Percentiles rank a stretch among this genome's conserved stretches.
Evolutionary conservation across 2,113 vertebrate genomes (phyloP).

Genomic region (Campylomormyrus numenius): DNA sequence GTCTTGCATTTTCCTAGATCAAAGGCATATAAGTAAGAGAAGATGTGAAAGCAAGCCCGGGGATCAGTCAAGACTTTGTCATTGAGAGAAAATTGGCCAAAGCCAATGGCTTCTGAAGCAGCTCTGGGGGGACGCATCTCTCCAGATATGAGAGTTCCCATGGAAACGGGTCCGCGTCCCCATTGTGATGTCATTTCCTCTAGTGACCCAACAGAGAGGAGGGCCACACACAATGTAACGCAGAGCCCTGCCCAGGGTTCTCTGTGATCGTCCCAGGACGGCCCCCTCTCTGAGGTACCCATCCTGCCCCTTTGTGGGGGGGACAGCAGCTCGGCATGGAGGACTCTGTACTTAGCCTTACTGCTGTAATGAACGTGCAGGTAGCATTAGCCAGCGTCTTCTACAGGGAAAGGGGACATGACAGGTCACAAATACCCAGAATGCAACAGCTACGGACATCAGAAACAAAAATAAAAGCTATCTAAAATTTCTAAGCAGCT

Average conservation of each 20-base stretch:
- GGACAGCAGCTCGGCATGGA: background rate
- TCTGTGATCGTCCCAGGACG: background rate
- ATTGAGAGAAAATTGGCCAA: constrained; percentile 39
- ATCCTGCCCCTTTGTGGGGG: background rate
- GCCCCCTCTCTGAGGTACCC: background rate
- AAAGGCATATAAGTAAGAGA: constrained; percentile 47
- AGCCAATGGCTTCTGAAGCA: constrained; percentile 39
- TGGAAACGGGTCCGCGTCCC: background rate
- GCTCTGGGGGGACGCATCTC: background rate
- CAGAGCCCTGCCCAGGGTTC: background rate
- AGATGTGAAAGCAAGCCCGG: constrained; percentile 54
- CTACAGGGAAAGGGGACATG: background rate
- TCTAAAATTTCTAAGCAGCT: constrained; percentile 2
- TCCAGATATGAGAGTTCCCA: background rate
- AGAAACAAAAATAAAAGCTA: background rate
- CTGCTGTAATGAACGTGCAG: background rate
- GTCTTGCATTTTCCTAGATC: constrained; percentile 28
- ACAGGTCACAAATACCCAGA: background rate
- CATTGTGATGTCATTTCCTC: background rate
- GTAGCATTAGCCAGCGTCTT: background rate
- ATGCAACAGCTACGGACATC: background rate
- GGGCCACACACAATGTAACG: background rate
- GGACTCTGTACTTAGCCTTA: background rate
- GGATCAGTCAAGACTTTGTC: constrained; percentile 42
- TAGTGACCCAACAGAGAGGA: background rate